Conservation (phyloP, 2,888 invertebrate species). For the Chesias legatella region DNA sequence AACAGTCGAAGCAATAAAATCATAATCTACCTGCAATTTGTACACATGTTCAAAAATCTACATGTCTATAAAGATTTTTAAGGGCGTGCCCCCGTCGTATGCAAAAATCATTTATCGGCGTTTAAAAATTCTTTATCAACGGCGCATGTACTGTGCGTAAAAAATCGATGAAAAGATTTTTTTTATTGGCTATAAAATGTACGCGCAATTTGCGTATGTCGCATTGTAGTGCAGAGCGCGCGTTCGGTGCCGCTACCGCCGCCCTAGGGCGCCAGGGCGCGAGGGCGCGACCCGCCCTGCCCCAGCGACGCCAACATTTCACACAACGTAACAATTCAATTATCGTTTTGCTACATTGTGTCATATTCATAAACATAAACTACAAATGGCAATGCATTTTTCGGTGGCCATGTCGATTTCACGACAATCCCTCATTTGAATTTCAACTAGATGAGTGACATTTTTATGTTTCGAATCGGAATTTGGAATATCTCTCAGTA, state of each 20-base stretch:
- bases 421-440: conserved; percentile 58
- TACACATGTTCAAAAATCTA: conserved; percentile 66
- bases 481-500: conserved; percentile 42
- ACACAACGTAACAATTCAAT: conserved; percentile 65
- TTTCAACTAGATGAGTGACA: conserved; percentile 52
- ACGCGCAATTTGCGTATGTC: conserved; percentile 71
- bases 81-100: conserved; percentile 55
- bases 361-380: conserved; percentile 57
- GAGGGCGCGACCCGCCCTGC: conserved; percentile 75
- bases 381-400: conserved; percentile 55
- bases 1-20: conserved; percentile 49
- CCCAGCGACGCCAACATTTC: conserved; percentile 57
- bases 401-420: conserved; percentile 62
- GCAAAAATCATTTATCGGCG: conserved; percentile 76
- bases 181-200: conserved; percentile 73
- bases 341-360: conserved; percentile 54
- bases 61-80: conserved; percentile 43
- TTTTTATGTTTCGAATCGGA: conserved; percentile 34
- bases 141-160: conserved; percentile 64
- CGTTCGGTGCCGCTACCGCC: conserved; percentile 42
- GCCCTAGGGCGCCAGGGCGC: conserved; percentile 42
- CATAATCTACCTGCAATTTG: conserved; percentile 55
- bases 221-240: conserved; percentile 64
- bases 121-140: conserved; percentile 66
- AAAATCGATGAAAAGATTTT: conserved; percentile 67